A percentile compares a stretch with the other conserved stretches of the same genome.
These are phyloP conservation scores for Naja naja DNA, from an alignment of 2,113 vertebrate species.

Conservation along the genomic window DNA sequence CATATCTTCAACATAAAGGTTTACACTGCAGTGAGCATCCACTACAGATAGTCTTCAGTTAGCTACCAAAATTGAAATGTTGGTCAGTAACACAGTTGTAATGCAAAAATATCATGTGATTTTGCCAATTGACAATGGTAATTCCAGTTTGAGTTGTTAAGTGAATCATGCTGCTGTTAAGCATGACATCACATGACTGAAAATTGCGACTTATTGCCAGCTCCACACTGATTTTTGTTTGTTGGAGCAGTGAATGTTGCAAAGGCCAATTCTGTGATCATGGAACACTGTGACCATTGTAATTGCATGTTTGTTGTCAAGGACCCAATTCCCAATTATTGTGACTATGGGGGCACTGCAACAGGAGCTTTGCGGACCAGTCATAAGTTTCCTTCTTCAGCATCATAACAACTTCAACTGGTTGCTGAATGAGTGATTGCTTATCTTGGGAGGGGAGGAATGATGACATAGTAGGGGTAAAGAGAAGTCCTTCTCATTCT, in stretches of 20 bases:
- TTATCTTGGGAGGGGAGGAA: background rate
- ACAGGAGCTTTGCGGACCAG: background rate
- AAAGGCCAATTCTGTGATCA: background rate
- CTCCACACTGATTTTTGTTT: background rate
- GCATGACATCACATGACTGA: background rate
- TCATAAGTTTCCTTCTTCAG: background rate
- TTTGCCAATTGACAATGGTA: background rate
- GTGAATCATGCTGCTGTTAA: background rate
- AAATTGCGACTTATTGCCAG: background rate
- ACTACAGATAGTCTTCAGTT: background rate
- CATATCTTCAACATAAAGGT: background rate
- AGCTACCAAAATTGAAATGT: background rate
- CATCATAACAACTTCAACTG: background rate
- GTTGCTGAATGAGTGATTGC: background rate
- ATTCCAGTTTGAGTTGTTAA: background rate
- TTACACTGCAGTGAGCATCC: background rate
- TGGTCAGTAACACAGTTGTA: background rate
- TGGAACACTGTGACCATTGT: background rate
- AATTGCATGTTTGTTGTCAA: background rate
- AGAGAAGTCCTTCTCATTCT: too few species aligned
- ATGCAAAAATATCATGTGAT: background rate
- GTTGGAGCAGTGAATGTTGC: background rate
- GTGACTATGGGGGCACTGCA: background rate
- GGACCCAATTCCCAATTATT: background rate
- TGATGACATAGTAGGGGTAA: too few species aligned